Percentiles rank a stretch among this genome's conserved stretches.
phyloP scores from a whole-genome alignment of 2,888 invertebrate species.

The Acrobasis repandana region DNA sequence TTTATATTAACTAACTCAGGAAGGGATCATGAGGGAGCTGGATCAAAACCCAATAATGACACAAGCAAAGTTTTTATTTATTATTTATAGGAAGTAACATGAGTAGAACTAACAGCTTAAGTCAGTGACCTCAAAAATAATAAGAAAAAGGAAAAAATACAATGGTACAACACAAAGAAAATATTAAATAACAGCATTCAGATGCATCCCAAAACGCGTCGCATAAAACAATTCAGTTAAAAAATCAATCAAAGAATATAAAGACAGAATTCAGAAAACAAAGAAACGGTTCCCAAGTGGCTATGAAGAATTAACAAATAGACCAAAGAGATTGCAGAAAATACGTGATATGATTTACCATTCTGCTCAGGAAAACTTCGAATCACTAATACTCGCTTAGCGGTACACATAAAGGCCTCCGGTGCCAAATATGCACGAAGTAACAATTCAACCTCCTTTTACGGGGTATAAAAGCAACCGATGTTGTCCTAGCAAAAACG shows the following conservation, averaged over 20 bases:
- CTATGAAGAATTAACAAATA: conserved; percentile 21
- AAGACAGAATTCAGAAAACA: conserved; percentile 5
- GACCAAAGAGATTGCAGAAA: conserved; percentile 14
- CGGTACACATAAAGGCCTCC: conserved; percentile 69
- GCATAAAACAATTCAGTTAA: not conserved
- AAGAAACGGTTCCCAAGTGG: conserved; percentile 7
- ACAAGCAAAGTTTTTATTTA: too few species aligned
- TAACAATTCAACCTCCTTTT: conserved; percentile 70
- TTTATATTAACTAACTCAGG: too few species aligned
- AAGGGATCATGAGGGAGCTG: too few species aligned
- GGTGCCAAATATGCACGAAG: conserved; percentile 75
- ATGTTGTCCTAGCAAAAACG: conserved; percentile 40
- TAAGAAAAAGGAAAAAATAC: not conserved
- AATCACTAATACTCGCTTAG: conserved; percentile 72
- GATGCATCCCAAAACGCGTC: not conserved
- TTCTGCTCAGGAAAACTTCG: conserved; percentile 59
- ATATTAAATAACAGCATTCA: not conserved
- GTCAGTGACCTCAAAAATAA: not conserved
- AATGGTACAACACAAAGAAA: not conserved
- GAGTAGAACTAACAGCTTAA: too few species aligned
- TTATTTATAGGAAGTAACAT: too few species aligned
- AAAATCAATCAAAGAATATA: conserved; percentile 8
- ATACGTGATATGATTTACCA: conserved; percentile 41
- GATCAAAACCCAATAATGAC: too few species aligned
- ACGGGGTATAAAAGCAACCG: conserved; percentile 69